phyloP scores from a whole-genome alignment of 2,797 vertebrate species.

The Mycteria americana region DNA sequence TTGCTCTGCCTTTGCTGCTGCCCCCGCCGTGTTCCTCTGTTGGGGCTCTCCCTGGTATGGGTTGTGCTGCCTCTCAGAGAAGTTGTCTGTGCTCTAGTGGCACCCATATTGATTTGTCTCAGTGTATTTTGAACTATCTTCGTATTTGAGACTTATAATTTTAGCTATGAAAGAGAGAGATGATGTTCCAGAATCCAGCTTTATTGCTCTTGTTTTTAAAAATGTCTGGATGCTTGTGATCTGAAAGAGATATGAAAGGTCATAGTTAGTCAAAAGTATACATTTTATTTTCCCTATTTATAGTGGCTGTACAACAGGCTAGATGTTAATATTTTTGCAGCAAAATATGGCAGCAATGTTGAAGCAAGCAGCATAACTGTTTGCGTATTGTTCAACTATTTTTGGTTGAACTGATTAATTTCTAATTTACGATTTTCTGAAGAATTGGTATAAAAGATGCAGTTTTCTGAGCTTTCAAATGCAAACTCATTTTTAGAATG shows the following conservation, averaged over 20 bases:
- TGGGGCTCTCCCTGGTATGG: background rate
- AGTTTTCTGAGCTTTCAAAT: background rate
- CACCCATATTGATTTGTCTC: background rate
- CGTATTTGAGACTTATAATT: background rate
- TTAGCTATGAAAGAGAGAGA: background rate
- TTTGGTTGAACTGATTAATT: background rate
- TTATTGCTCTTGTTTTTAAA: background rate
- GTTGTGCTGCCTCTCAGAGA: background rate
- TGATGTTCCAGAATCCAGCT: background rate
- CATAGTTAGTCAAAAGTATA: background rate
- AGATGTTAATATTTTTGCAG: background rate
- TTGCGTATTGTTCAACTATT: background rate
- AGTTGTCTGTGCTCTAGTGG: background rate
- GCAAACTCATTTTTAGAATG: background rate
- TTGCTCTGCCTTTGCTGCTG: background rate
- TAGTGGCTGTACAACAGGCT: background rate
- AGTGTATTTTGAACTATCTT: background rate
- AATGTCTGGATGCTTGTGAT: background rate
- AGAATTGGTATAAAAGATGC: background rate
- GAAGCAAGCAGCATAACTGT: background rate
- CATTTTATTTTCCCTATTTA: background rate
- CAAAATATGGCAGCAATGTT: too few species aligned
- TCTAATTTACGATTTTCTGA: background rate
- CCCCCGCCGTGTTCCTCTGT: fast-evolving
- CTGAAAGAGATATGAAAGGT: background rate